Evolutionary conservation across 2,113 vertebrate species (phyloP), one percentile per base, ranked within the genome.

Genomic region (Pachypanchax playfairii): DNA sequence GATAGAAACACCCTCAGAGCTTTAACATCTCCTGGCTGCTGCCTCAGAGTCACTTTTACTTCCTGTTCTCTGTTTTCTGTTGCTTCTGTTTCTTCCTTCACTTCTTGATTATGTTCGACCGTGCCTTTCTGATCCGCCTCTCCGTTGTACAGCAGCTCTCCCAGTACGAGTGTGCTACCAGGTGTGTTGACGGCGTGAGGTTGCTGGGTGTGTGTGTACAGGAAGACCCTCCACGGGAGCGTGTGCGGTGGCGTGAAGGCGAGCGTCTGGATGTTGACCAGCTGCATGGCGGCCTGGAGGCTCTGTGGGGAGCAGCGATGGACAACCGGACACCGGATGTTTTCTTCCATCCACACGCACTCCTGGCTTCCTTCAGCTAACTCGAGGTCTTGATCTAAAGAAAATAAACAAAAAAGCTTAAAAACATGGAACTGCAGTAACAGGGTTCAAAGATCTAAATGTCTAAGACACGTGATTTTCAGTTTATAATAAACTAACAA

Each of bases 181-280:
- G 54, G 36, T 0, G 66, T 6, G 33, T 57, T 4, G 0, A 15
- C 28, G 1, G 51, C n/a, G 46, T 11, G 3, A 7, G 47, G 5
- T 2, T n/a, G 91, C 0, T 84, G 24, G 0, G 88, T 82, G 50
- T 94, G 93, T 15, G 94, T 94, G 65, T 93, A 93, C 61, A 98
- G 87, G 77, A 95, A 99, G 43, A 94, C 94, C 68, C 94, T 97
- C 97, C 96, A 99, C 0, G 94, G 94, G 48, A 85, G 83, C 0
- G 87, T 60, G 4, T 91, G 89, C 1, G 88, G 74, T 10, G 85
- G 93, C 17, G 94, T 99, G 90, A 95, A 93, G 3, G 97, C 97
- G 28, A 98, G 88, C 2, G 93, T 92, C 78, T 97, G 96, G 87
- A 98, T 93, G 73, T 97, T 94, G 74, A 97, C 90, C 2, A 96